Evolutionary conservation across 1,140 invertebrate genomes (phyloP).

Genomic region (Drosophila pandora): DNA sequence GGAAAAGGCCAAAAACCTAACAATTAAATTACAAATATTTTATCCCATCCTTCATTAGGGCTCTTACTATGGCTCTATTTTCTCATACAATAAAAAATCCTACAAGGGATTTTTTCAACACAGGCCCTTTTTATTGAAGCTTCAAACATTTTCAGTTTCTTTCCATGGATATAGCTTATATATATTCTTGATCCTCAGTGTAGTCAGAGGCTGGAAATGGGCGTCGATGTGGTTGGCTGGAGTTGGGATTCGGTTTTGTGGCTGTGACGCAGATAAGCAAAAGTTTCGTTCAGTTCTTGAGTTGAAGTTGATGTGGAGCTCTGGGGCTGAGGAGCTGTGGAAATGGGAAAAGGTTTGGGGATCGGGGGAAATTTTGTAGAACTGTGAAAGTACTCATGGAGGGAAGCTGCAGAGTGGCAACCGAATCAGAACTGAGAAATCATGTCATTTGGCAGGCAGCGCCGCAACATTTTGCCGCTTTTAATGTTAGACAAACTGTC

Average conservation of each 20-base stretch:
- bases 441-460: constrained; percentile 66
- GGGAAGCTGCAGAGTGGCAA: constrained; percentile 29
- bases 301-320: constrained; percentile 28
- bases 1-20: background rate
- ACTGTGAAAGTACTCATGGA: constrained; percentile 12
- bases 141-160: too few species aligned
- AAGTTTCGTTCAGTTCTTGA: constrained; percentile 51
- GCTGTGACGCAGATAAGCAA: constrained; percentile 70
- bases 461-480: constrained; percentile 55
- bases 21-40: background rate
- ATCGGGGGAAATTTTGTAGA: constrained; percentile 1
- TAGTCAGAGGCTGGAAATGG: background rate
- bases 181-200: background rate
- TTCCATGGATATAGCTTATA: too few species aligned
- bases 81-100: too few species aligned
- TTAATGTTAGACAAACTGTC: constrained; percentile 56
- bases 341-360: background rate
- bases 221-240: constrained; percentile 27
- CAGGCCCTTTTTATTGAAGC: too few species aligned
- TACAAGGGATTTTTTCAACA: too few species aligned
- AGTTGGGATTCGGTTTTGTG: constrained; percentile 43
- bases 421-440: constrained; percentile 66
- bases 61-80: too few species aligned
- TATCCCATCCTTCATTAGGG: too few species aligned
- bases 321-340: background rate